Evolutionary conservation across 2,888 invertebrate species (phyloP), one percentile per base, ranked within the genome.

Genomic region (Drosophila ochracea): DNA sequence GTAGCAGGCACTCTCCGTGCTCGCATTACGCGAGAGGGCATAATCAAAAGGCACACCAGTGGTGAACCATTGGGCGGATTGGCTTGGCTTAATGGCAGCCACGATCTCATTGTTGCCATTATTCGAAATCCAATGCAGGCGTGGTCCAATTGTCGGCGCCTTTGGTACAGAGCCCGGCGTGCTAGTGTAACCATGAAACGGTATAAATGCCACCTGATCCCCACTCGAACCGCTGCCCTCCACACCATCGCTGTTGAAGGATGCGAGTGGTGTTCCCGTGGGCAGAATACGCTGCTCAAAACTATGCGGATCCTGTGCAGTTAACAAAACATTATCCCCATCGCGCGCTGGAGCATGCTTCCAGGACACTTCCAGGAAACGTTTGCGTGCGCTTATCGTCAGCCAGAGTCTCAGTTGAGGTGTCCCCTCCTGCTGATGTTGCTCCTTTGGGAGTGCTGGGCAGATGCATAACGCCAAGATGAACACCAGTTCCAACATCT

Each of bases 341-440:
- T 74, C 68, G 9, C 74, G 73, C 0, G 87, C 84, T 2, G 90
- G 86, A 0, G 93, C 93, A 86, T 93, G 91, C 43, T 78, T 82
- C 93, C 93, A 93, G 21, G 92, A 93, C n/a, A 93, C 84, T 67
- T 93, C 93, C 16, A 93, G 54, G 35, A 86, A 91, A 47, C 93
- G 90, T 37, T 91, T 83, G 30, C 91, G 89, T 4, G 93, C 93
- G 66, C 93, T 93, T 19, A 93, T 90, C 21, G 93, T 92, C 6
- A 93, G 50, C 92, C 92, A 93, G 5, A 93, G 63, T 47, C 84
- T 87, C 1, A 90, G 39, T 19, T 53, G 50, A 4, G 54, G 37
- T 0, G 54, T 21, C 25, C 67, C 71, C 19, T 50, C 31, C 1
- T 41, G 54, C 0, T 53, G 49, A 21, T 57, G 16, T 43, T 75